Evolutionary conservation across 2,888 invertebrate genomes (phyloP).

Genomic region (Ormyrus thymus): DNA sequence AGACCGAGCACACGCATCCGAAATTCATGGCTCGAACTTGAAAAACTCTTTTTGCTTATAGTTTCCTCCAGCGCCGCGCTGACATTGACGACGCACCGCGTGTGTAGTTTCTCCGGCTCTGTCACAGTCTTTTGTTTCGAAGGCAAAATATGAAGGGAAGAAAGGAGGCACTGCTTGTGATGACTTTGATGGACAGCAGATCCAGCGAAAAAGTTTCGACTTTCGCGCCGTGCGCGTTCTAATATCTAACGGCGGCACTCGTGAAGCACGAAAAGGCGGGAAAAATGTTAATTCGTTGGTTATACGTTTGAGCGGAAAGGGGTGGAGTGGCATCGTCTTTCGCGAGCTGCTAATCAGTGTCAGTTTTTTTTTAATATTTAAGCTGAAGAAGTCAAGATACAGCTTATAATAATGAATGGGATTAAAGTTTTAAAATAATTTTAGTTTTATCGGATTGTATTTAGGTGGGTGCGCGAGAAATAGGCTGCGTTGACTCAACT

Average conservation of each 20-base stretch:
- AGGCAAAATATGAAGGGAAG: conserved; percentile 18
- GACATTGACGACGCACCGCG: conserved; percentile 10
- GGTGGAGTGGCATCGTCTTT: no score
- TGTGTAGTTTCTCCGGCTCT: background rate
- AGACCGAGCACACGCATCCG: conserved; percentile 1
- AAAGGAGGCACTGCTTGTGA: no score
- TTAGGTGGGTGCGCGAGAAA: conserved; percentile 12
- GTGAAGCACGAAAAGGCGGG: background rate
- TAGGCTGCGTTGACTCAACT: conserved; percentile 33
- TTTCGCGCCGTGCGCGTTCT: no score
- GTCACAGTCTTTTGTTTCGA: conserved; percentile 13
- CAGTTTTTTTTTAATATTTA: conserved; percentile 7
- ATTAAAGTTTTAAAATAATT: conserved; percentile 1
- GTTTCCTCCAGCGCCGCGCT: background rate
- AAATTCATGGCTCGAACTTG: conserved; percentile 34
- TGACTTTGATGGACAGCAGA: no score
- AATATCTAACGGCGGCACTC: no score
- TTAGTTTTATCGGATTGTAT: background rate
- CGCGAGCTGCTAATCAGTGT: background rate
- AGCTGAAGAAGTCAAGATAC: no score
- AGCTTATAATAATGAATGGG: background rate
- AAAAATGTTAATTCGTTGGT: no score
- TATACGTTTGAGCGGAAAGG: no score
- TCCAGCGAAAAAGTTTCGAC: no score
- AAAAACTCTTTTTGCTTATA: background rate